Conservation (phyloP, 2,888 invertebrate genomes). For the Orthosia cruda region DNA sequence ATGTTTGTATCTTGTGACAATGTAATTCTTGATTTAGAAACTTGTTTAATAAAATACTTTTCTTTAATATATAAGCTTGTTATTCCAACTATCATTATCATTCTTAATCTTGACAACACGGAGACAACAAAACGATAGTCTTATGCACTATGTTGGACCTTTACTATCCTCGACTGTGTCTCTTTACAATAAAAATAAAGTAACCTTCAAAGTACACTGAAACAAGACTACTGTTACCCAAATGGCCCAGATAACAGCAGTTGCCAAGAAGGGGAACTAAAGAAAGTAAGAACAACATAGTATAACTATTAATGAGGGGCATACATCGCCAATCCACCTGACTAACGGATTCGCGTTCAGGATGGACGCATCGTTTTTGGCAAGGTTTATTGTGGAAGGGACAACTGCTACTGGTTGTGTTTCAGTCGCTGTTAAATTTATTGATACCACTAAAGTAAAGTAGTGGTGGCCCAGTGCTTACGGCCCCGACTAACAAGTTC, state of each 20-base stretch:
- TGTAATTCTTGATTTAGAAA: too few relatives aligned
- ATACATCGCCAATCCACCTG: slow-evolving; percentile 49
- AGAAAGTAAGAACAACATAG: slow-evolving; percentile 34
- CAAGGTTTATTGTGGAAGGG: neutral
- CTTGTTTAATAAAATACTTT: too few relatives aligned
- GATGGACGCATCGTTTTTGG: slow-evolving; percentile 12
- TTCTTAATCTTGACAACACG: neutral
- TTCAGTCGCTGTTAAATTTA: neutral
- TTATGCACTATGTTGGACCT: neutral
- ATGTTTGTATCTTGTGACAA: too few relatives aligned
- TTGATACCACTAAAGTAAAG: too few relatives aligned
- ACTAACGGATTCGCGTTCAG: slow-evolving; percentile 32
- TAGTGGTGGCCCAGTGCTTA: too few relatives aligned
- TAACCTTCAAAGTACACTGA: neutral
- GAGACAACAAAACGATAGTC: neutral
- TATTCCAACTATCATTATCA: neutral
- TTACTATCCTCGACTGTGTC: neutral
- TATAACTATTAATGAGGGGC: slow-evolving; percentile 45
- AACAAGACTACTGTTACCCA: slow-evolving; percentile 16
- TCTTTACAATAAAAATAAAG: neutral
- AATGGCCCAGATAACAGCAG: slow-evolving; percentile 25
- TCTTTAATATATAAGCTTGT: too few relatives aligned
- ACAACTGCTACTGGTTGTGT: slow-evolving; percentile 24
- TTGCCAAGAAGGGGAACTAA: slow-evolving; percentile 32
- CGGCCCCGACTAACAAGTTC: too few relatives aligned